Base-by-base conservation (phyloP, 2,113 vertebrate species). In the Axis porcinus region DNA sequence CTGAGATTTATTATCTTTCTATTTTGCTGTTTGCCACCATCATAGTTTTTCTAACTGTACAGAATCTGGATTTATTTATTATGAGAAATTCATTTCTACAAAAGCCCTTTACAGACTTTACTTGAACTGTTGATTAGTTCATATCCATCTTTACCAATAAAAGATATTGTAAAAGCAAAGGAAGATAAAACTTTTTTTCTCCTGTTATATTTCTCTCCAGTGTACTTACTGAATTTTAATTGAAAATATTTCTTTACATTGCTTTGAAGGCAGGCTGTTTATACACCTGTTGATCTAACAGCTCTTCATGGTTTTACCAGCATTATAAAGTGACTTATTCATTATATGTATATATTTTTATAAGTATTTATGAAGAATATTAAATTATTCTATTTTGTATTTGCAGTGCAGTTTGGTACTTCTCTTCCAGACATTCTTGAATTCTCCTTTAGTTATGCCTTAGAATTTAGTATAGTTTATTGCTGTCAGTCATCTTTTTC, bases 41-140 rank as follows among this genome's bases (percentile, higher is more conserved):
- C 58, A 47, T 97, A 60, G 54, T 67, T 92, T 96, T 94, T 81
- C 55, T 50, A 52, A 91, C 14, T 91, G 58, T 92, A 96, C 50
- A 88, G 50, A 91, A 89, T 92, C 54, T 95, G 55, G 52, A 74
- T 93, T 96, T 93, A 95, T 86, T 97, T 96, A 94, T 96, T 96
- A 82, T 88, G 87, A 94, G 78, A 91, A 95, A 91, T 85, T 33
- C 79, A 64, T 95, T 94, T 98, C 91, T 98, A 95, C 6, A 64
- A 45, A 93, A 88, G 50, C 57, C 40, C 33, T 86, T 62, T 78
- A 9, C 60, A 74, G 47, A 78, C 33, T 91, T 1, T 76, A 67
- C 40, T 74, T 94, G 86, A 67, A 55, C 33, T 83, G 11, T 36
- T 90, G 27, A 70, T 88, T 83, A 85, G 27, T 94, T 96, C 33